Percentiles rank a stretch among this genome's conserved stretches.
Conservation (phyloP, 2,113 vertebrate species). For the Myotis brandtii region DNA sequence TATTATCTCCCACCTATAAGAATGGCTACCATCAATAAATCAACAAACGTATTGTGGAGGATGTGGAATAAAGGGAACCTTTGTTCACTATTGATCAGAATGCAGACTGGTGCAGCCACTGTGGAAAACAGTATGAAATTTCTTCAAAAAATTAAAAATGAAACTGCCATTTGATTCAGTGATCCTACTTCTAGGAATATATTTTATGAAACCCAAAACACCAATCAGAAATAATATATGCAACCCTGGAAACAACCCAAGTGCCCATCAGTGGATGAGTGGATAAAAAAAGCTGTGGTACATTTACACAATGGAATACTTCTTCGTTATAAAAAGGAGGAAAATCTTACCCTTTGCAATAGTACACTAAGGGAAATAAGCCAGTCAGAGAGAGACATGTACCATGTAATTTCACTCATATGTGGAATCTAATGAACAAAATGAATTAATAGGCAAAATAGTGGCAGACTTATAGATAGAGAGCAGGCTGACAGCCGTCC, state of each 20-base stretch:
- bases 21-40: neutral
- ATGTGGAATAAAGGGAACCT: neutral
- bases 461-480: neutral
- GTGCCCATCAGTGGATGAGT: neutral
- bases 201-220: neutral
- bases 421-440: neutral
- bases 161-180: neutral
- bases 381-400: neutral
- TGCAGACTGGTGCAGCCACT: neutral
- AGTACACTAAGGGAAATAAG: neutral
- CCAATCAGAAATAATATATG: neutral
- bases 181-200: neutral
- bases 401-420: neutral
- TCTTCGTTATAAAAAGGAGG: neutral
- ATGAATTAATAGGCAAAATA: neutral
- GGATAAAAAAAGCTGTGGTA: neutral
- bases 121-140: neutral
- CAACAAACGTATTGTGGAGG: neutral
- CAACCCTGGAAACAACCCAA: neutral
- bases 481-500: neutral
- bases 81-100: neutral
- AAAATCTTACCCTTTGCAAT: neutral
- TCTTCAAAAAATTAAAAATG: neutral
- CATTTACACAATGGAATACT: neutral
- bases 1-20: neutral